These are phyloP conservation scores for Temnothorax ravouxi DNA, from an alignment of 2,888 invertebrate genomes.

Conservation along the genomic window DNA sequence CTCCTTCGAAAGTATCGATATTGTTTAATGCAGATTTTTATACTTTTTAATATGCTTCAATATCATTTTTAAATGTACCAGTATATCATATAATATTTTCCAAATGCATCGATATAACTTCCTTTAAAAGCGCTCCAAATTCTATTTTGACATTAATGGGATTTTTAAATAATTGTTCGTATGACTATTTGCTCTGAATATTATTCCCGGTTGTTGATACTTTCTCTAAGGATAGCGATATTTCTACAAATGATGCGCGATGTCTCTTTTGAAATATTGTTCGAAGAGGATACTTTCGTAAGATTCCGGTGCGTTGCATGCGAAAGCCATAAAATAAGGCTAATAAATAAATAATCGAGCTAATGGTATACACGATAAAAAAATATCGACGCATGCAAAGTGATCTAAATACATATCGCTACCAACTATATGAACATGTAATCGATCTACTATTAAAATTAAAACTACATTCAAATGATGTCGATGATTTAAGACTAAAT, in stretches of 20 bases:
- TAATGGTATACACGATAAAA: constrained; percentile 4
- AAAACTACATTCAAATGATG: constrained; percentile 11
- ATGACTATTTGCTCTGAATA: not conserved
- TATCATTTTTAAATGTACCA: not conserved
- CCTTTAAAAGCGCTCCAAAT: not conserved
- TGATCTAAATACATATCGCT: constrained; percentile 26
- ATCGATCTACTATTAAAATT: constrained; percentile 27
- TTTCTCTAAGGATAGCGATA: constrained; percentile 1
- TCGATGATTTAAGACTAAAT: constrained; percentile 19
- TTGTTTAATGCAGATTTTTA: not conserved
- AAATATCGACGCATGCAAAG: constrained; percentile 30
- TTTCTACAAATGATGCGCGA: not conserved
- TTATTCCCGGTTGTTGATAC: not conserved
- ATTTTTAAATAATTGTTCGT: not conserved
- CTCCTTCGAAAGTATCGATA: constrained; percentile 19
- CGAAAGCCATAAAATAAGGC: constrained; percentile 17
- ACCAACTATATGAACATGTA: constrained; percentile 2
- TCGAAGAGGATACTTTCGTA: constrained; percentile 14
- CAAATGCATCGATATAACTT: not conserved
- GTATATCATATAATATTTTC: not conserved
- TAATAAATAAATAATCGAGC: constrained; percentile 1
- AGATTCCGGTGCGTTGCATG: constrained; percentile 20
- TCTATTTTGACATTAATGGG: not conserved
- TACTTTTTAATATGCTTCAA: not conserved
- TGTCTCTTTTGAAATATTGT: not conserved